phyloP scores from a whole-genome alignment of 2,888 invertebrate species.

The Melipona beecheii region DNA sequence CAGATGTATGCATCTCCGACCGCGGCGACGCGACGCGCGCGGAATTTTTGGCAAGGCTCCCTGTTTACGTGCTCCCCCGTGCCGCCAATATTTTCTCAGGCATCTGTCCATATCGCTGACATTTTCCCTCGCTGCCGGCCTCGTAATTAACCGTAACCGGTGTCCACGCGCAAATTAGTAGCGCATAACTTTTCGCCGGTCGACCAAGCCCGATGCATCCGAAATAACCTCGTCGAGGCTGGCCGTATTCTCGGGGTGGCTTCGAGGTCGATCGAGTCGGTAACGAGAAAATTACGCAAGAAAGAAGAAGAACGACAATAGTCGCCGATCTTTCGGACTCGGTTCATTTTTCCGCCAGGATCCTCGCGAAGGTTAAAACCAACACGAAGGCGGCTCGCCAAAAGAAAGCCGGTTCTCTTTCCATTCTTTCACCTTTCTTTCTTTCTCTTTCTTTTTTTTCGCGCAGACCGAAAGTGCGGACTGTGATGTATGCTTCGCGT shows the following conservation, averaged over 20 bases:
- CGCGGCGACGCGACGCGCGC: slow-evolving; percentile 26
- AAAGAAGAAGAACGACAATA: no score
- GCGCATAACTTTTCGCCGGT: slow-evolving; percentile 52
- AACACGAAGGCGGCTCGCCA: background rate
- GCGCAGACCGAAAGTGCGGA: slow-evolving; percentile 58
- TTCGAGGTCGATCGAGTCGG: slow-evolving; percentile 26
- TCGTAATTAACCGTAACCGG: slow-evolving; percentile 61
- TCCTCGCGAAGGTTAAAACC: slow-evolving; percentile 12
- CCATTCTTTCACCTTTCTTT: background rate
- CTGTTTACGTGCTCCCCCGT: slow-evolving; percentile 46
- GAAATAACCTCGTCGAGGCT: slow-evolving; percentile 32
- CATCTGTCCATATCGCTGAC: slow-evolving; percentile 54
- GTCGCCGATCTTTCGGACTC: no score
- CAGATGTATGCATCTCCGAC: slow-evolving; percentile 32
- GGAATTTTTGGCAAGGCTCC: slow-evolving; percentile 61
- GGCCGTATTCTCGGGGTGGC: background rate
- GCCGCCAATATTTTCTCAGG: slow-evolving; percentile 55
- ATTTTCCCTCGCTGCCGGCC: slow-evolving; percentile 27
- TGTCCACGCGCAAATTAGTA: slow-evolving; percentile 60
- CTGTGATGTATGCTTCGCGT: slow-evolving; percentile 67
- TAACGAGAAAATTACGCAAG: background rate
- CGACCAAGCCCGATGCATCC: slow-evolving; percentile 25
- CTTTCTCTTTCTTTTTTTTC: background rate
- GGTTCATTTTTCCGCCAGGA: background rate
- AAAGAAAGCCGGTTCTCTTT: slow-evolving; percentile 10